Percentiles rank a stretch among this genome's conserved stretches.
Conservation (phyloP, 2,113 vertebrate species). For the Chunga burmeisteri region DNA sequence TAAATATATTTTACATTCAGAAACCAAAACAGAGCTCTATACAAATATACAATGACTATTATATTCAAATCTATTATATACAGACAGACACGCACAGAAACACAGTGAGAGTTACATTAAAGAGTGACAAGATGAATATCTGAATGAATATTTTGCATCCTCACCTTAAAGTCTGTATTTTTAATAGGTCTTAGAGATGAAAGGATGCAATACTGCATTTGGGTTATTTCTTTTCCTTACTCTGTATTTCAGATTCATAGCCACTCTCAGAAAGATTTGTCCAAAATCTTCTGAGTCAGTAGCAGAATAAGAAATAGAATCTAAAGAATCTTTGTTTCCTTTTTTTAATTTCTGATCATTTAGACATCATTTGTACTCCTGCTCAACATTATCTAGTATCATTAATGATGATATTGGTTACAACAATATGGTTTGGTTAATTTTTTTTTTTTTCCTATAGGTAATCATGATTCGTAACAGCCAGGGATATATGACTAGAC, state of each 20-base stretch:
- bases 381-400: not conserved
- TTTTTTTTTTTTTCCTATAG: not conserved
- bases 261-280: not conserved
- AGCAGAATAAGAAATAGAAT: not conserved
- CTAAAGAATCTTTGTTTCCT: not conserved
- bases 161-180: not conserved
- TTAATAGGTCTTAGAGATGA: not conserved
- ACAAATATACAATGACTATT: not conserved
- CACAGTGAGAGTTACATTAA: not conserved
- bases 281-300: not conserved
- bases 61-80: not conserved
- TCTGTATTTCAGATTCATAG: not conserved
- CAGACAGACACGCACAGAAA: not conserved
- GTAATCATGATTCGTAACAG: fast-evolving
- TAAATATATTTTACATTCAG: not conserved
- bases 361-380: not conserved
- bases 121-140: not conserved
- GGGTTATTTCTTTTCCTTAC: not conserved
- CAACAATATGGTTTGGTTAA: not conserved
- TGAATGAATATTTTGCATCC: not conserved
- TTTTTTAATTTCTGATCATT: not conserved
- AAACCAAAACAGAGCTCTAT: not conserved
- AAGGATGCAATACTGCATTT: not conserved
- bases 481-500: not conserved
- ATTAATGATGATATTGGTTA: not conserved